phyloP scores from a whole-genome alignment of 2,888 invertebrate species.

The Idaea dimidiata region DNA sequence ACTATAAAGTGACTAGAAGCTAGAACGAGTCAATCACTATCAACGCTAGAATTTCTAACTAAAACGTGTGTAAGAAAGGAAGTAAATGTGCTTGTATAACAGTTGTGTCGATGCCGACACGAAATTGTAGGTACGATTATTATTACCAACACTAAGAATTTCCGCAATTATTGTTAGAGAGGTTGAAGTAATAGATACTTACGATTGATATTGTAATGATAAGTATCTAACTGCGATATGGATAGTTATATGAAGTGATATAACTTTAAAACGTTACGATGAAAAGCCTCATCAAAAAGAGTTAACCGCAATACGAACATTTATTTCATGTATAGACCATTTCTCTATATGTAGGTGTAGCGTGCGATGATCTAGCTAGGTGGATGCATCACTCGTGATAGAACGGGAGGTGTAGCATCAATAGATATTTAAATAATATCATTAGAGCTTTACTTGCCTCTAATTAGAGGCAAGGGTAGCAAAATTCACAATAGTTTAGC shows the following conservation, averaged over 20 bases:
- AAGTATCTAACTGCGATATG: slow-evolving; percentile 3
- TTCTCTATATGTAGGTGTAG: neutral
- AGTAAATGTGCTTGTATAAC: slow-evolving; percentile 43
- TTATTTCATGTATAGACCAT: neutral
- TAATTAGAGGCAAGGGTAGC: too few relatives aligned
- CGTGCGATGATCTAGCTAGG: too few relatives aligned
- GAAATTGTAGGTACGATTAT: slow-evolving; percentile 20
- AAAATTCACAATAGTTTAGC: too few relatives aligned
- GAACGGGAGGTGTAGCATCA: too few relatives aligned
- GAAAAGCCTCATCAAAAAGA: neutral
- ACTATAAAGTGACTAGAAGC: too few relatives aligned
- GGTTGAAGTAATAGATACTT: slow-evolving; percentile 11
- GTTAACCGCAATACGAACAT: neutral
- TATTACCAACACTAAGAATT: slow-evolving; percentile 18
- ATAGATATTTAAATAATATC: too few relatives aligned
- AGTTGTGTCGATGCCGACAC: slow-evolving; percentile 21
- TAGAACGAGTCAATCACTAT: slow-evolving; percentile 41
- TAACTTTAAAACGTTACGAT: neutral
- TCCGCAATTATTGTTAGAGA: slow-evolving; percentile 12
- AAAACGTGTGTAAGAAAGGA: slow-evolving; percentile 41
- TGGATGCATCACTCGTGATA: too few relatives aligned
- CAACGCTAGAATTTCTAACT: slow-evolving; percentile 39
- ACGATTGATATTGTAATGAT: slow-evolving; percentile 7
- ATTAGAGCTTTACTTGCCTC: too few relatives aligned
- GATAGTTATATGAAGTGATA: neutral